These are phyloP conservation scores for Bombylius discolor DNA, from an alignment of 2,888 invertebrate genomes.

Conservation along the genomic window DNA sequence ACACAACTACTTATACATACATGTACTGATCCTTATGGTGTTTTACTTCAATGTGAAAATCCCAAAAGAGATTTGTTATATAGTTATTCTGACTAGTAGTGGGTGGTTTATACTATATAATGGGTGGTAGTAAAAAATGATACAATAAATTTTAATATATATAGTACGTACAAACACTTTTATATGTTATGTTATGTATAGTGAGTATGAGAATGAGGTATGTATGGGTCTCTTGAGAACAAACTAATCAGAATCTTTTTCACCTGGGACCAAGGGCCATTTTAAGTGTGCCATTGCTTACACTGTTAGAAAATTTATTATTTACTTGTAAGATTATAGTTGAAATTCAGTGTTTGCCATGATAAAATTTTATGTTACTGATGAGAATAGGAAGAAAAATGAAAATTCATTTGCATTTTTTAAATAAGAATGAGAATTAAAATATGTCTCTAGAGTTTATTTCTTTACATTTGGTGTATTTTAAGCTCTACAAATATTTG, in stretches of 20 bases:
- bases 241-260: conserved; percentile 37
- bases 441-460: too few species aligned
- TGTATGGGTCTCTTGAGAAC: conserved; percentile 35
- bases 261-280: conserved; percentile 27
- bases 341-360: too few species aligned
- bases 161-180: too few species aligned
- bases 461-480: too few species aligned
- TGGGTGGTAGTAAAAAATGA: not conserved
- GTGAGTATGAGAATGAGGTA: conserved; percentile 18
- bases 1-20: not conserved
- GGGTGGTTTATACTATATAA: not conserved
- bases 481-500: too few species aligned
- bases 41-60: not conserved
- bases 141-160: too few species aligned
- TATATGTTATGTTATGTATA: not conserved
- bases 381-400: too few species aligned
- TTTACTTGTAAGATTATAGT: too few species aligned
- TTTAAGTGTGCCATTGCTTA: conserved; percentile 2
- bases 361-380: too few species aligned
- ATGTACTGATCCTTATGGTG: too few species aligned
- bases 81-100: not conserved
- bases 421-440: not conserved
- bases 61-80: not conserved
- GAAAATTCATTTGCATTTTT: not conserved
- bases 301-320: too few species aligned